Evolutionary conservation across 2,888 invertebrate species (phyloP).

Genomic region (Poecilus cupreus): DNA sequence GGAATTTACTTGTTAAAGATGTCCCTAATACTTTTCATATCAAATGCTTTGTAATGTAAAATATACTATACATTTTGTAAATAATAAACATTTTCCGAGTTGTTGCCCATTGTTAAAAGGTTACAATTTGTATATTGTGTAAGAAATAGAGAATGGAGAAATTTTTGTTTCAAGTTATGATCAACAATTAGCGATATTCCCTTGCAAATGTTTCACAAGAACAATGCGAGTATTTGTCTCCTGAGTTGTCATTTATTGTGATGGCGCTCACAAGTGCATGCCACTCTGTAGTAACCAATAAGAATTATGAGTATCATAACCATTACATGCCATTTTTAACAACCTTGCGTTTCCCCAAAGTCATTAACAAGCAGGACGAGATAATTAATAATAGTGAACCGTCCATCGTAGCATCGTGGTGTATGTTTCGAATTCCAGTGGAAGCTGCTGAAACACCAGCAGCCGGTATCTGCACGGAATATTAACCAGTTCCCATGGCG

Average conservation of each 20-base stretch:
- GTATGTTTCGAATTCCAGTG: slow-evolving; percentile 34
- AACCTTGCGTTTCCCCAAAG: slow-evolving; percentile 38
- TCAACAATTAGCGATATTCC: too few species aligned
- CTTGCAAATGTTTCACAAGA: too few species aligned
- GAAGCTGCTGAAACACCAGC: slow-evolving; percentile 50
- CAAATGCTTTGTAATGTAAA: too few species aligned
- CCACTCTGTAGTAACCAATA: slow-evolving; percentile 25
- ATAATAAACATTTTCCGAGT: too few species aligned
- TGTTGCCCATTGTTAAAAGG: too few species aligned
- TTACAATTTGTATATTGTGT: too few species aligned
- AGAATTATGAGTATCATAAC: slow-evolving; percentile 46
- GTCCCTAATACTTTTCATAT: too few species aligned
- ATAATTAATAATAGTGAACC: slow-evolving; percentile 46
- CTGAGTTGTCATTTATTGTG: slow-evolving; percentile 32
- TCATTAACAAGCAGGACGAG: slow-evolving; percentile 47
- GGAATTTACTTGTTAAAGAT: too few species aligned
- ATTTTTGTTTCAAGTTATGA: too few species aligned
- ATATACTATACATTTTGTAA: too few species aligned
- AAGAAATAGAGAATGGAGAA: too few species aligned
- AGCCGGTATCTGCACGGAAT: slow-evolving; percentile 41
- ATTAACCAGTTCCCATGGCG: slow-evolving; percentile 46
- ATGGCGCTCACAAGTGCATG: slow-evolving; percentile 11
- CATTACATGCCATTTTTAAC: slow-evolving; percentile 55
- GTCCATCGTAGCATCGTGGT: slow-evolving; percentile 1
- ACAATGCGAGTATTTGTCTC: neutral